Percentiles rank a stretch among this genome's conserved stretches.
phyloP scores from a whole-genome alignment of 2,888 invertebrate genomes.

The Galerucella pusilla region DNA sequence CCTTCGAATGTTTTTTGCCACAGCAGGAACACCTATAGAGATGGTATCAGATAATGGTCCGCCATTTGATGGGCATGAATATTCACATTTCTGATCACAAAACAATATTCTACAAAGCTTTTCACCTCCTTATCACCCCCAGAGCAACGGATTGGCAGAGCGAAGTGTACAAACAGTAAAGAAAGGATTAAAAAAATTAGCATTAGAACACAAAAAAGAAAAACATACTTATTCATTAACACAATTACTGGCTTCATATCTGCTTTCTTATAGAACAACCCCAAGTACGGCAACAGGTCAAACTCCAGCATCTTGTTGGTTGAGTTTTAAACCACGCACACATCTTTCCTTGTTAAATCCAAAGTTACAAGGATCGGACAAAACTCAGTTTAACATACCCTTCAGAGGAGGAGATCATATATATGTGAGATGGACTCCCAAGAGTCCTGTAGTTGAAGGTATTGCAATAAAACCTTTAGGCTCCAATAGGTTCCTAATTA shows the following conservation, averaged over 20 bases:
- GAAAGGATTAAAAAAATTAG: slow-evolving; percentile 15
- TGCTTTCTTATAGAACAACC: slow-evolving; percentile 19
- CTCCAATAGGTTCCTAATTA: not conserved
- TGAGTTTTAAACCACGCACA: slow-evolving; percentile 20
- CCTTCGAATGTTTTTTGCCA: not conserved
- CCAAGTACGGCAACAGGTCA: slow-evolving; percentile 15
- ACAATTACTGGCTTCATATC: too few relatives aligned
- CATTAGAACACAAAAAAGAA: slow-evolving; percentile 7
- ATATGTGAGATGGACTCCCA: not conserved
- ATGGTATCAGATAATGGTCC: slow-evolving; percentile 17
- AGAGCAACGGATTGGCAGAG: slow-evolving; percentile 20
- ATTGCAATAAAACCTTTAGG: slow-evolving; percentile 14
- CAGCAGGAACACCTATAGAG: not conserved
- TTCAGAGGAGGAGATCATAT: slow-evolving; percentile 17
- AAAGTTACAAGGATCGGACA: slow-evolving; percentile 6
- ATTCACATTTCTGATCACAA: slow-evolving; percentile 22
- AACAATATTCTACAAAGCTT: slow-evolving; percentile 19
- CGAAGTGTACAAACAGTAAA: slow-evolving; percentile 19
- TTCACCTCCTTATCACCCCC: slow-evolving; percentile 23
- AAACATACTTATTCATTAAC: not conserved
- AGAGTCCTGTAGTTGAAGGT: slow-evolving; percentile 7
- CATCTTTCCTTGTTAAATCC: slow-evolving; percentile 9
- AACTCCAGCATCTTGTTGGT: slow-evolving; percentile 23
- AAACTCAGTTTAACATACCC: not conserved
- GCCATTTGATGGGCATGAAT: slow-evolving; percentile 22